Conservation (phyloP, 2,797 vertebrate species). For the Falco biarmicus region DNA sequence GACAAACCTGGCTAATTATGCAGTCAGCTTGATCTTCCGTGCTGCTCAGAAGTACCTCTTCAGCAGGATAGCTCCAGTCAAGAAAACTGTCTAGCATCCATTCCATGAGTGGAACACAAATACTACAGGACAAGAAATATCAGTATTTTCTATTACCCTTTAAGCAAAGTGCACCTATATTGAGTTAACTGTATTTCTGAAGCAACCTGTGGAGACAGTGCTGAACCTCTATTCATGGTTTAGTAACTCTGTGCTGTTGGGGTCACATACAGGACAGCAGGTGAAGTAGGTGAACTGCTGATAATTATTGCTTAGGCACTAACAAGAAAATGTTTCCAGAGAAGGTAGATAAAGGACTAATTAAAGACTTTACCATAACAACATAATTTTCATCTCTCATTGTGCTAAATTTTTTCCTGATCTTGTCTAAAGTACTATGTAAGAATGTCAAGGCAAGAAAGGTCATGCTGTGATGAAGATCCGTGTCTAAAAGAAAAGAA, state of each 20-base stretch:
- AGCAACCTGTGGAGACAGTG: background rate
- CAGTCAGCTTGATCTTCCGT: background rate
- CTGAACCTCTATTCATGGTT: background rate
- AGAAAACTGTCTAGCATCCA: background rate
- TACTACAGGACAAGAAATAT: background rate
- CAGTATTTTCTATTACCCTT: background rate
- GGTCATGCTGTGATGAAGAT: background rate
- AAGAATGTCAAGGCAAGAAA: background rate
- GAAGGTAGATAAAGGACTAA: background rate
- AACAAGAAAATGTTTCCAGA: background rate
- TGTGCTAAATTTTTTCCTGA: background rate
- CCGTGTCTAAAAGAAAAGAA: background rate
- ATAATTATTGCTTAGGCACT: background rate
- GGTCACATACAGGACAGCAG: background rate
- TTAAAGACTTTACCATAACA: background rate
- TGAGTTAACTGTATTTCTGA: background rate
- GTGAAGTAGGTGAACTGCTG: background rate
- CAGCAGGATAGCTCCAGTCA: background rate
- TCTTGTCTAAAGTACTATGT: background rate
- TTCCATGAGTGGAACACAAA: background rate
- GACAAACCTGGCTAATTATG: background rate
- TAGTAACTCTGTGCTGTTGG: background rate
- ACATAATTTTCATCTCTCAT: background rate
- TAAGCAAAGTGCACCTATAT: background rate
- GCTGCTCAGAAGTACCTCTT: background rate